phyloP scores from a whole-genome alignment of 1,140 invertebrate genomes.

The Gonioctena quinquepunctata region DNA sequence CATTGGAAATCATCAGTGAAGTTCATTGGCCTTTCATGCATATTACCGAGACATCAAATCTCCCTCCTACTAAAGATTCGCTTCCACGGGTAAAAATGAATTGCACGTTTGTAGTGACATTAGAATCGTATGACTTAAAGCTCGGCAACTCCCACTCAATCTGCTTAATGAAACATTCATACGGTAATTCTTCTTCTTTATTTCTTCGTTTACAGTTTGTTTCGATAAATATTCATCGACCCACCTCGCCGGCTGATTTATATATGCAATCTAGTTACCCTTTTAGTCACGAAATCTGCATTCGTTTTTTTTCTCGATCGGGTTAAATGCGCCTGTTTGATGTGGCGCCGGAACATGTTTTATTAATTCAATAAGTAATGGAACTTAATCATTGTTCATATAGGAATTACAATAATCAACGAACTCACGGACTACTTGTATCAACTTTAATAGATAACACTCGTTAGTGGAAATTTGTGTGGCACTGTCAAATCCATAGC shows the following conservation, averaged over 20 bases:
- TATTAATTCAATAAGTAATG: too few species aligned
- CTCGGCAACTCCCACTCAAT: background rate
- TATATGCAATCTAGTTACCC: background rate
- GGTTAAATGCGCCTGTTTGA: background rate
- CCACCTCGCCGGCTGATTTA: background rate
- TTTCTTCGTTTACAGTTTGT: background rate
- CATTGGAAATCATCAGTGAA: background rate
- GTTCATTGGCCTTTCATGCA: background rate
- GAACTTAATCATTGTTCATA: too few species aligned
- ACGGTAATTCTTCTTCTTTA: background rate
- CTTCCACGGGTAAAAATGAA: background rate
- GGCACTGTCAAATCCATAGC: too few species aligned
- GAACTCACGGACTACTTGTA: too few species aligned
- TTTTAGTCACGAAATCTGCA: background rate
- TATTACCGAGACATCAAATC: background rate
- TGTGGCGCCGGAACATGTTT: background rate
- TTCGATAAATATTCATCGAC: conserved; percentile 1
- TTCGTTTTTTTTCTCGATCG: background rate
- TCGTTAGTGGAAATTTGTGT: too few species aligned
- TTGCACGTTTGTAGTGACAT: conserved; percentile 2
- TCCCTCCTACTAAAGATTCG: background rate
- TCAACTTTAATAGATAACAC: too few species aligned
- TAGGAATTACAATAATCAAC: too few species aligned
- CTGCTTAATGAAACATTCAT: background rate
- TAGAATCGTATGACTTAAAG: background rate